A percentile compares a stretch with the other conserved stretches of the same genome.
Conservation (phyloP, 2,797 vertebrate genomes). For the Leucoraja ocellata region DNA sequence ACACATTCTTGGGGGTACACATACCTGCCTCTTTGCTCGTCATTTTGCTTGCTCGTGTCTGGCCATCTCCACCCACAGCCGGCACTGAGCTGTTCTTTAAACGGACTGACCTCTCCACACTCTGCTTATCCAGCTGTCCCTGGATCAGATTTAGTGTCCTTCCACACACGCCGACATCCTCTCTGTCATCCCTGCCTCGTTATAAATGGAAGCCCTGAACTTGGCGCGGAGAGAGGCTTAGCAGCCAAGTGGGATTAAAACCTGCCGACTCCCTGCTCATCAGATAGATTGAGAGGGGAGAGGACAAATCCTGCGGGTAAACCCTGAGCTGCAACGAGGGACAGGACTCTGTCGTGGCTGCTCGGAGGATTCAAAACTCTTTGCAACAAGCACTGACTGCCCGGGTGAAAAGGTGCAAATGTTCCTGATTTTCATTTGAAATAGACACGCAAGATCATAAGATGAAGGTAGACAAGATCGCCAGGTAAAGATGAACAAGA, state of each 20-base stretch:
- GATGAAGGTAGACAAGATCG: too few relatives aligned
- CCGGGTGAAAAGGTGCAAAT: not conserved
- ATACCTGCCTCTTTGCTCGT: slow-evolving; percentile 36
- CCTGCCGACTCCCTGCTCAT: not conserved
- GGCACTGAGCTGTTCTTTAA: slow-evolving; percentile 42
- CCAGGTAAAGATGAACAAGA: too few relatives aligned
- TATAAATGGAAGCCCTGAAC: slow-evolving; percentile 29
- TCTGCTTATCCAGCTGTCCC: slow-evolving; percentile 55
- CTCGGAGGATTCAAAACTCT: not conserved
- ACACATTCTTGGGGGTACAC: not conserved
- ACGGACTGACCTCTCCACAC: slow-evolving; percentile 50
- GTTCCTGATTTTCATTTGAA: not conserved
- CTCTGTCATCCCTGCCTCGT: slow-evolving; percentile 29
- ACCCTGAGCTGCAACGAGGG: not conserved
- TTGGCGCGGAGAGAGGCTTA: not conserved
- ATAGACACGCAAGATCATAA: too few relatives aligned
- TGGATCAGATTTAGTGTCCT: slow-evolving; percentile 53
- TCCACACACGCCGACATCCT: slow-evolving; percentile 1
- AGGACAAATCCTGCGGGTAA: not conserved
- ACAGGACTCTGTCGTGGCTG: not conserved
- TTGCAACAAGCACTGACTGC: not conserved
- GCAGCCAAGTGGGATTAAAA: slow-evolving; percentile 14
- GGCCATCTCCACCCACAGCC: not conserved
- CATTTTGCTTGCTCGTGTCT: not conserved
- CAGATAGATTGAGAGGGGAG: not conserved